phyloP scores from a whole-genome alignment of 2,888 invertebrate genomes.

The Mythimna vitellina region DNA sequence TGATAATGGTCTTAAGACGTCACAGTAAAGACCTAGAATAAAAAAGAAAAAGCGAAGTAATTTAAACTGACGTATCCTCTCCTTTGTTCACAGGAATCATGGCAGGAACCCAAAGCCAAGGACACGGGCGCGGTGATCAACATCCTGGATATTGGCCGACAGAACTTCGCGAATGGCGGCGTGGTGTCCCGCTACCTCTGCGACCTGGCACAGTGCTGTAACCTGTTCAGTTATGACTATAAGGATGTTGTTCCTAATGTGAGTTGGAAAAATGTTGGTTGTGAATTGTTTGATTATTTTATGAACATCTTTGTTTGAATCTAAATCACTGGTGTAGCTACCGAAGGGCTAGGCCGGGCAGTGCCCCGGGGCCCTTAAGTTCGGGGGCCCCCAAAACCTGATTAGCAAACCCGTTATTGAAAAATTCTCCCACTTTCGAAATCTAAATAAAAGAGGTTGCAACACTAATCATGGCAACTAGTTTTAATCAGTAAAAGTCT shows the following conservation, averaged over 20 bases:
- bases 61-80: constrained; percentile 5
- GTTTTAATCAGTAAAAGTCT: too few species aligned
- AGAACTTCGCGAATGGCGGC: constrained; percentile 89
- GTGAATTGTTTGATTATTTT: too few species aligned
- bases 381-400: too few species aligned
- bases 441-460: too few species aligned
- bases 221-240: constrained; percentile 92
- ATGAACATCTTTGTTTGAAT: too few species aligned
- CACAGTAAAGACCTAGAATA: neutral
- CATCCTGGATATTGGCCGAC: constrained; percentile 90
- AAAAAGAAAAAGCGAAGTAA: neutral
- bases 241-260: constrained; percentile 91
- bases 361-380: too few species aligned
- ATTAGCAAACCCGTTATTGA: too few species aligned
- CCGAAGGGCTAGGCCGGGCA: too few species aligned
- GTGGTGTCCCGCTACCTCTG: constrained; percentile 91
- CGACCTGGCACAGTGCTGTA: constrained; percentile 92
- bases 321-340: too few species aligned
- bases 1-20: too few species aligned
- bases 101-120: constrained; percentile 89
- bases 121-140: constrained; percentile 91
- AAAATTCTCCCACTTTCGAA: too few species aligned
- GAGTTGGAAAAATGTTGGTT: constrained; percentile 62
- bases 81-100: constrained; percentile 89
- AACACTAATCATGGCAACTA: too few species aligned